phyloP scores from a whole-genome alignment of 2,888 invertebrate genomes.

The Pocota personata region DNA sequence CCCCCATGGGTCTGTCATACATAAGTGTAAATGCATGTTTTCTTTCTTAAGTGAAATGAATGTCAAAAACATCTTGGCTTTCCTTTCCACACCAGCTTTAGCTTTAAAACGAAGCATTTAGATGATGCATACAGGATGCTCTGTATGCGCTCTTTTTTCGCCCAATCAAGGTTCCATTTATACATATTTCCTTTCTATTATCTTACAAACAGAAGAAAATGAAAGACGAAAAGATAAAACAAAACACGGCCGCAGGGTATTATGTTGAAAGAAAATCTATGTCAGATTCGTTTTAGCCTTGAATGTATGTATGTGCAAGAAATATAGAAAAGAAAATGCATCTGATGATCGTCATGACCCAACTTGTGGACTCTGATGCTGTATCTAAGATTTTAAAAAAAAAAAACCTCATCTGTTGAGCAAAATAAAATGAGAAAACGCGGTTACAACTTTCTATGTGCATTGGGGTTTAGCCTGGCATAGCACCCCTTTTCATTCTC shows the following conservation, averaged over 20 bases:
- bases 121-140: constrained; percentile 19
- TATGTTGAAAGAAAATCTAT: constrained; percentile 40
- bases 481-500: no score
- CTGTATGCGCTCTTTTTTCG: constrained; percentile 22
- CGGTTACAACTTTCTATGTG: no score
- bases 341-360: constrained; percentile 31
- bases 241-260: constrained; percentile 39
- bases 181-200: constrained; percentile 42
- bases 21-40: background rate
- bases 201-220: constrained; percentile 27
- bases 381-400: background rate
- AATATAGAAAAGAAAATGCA: constrained; percentile 10
- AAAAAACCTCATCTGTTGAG: background rate
- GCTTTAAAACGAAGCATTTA: constrained; percentile 30
- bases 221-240: constrained; percentile 28
- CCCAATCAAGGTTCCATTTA: constrained; percentile 58
- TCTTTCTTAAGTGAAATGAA: constrained; percentile 12
- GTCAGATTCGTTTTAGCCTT: constrained; percentile 57
- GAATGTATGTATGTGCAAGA: background rate
- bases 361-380: background rate
- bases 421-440: background rate
- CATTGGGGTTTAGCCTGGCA: no score
- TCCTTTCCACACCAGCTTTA: constrained; percentile 6
- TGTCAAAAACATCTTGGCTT: constrained; percentile 49
- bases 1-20: background rate